Evolutionary conservation across 2,888 invertebrate genomes (phyloP).

Genomic region (Chironomus riparius): DNA sequence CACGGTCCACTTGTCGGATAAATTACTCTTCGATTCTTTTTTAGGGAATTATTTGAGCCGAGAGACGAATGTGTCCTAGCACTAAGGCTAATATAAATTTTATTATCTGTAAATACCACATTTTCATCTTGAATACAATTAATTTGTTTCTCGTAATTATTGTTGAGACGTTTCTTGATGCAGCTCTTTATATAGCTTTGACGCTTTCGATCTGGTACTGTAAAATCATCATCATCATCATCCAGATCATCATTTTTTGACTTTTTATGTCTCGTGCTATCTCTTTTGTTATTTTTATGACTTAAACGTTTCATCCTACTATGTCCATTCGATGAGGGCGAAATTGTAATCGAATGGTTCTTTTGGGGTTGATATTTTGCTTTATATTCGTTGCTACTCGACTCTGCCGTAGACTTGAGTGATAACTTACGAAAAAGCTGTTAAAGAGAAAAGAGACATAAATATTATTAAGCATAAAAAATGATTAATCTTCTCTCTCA

Average conservation of each 20-base stretch:
- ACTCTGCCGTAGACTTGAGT: not conserved
- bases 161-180: slow-evolving; percentile 11
- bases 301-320: not conserved
- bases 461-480: not conserved
- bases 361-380: slow-evolving; percentile 19
- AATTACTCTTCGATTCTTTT: slow-evolving; percentile 2
- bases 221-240: slow-evolving; percentile 15
- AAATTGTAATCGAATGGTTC: not conserved
- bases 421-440: slow-evolving; percentile 19
- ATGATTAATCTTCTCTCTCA: not conserved
- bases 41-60: not conserved
- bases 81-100: slow-evolving; percentile 28
- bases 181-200: slow-evolving; percentile 9
- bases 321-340: not conserved
- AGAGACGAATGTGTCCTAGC: not conserved
- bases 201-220: not conserved
- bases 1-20: slow-evolving; percentile 7
- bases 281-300: not conserved
- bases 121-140: slow-evolving; percentile 26
- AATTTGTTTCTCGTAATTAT: slow-evolving; percentile 20
- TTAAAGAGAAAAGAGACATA: not conserved
- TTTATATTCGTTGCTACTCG: not conserved
- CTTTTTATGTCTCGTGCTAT: not conserved
- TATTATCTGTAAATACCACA: slow-evolving; percentile 29
- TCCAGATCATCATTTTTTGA: not conserved